Conservation (phyloP, 1,140 invertebrate genomes). For the Chironomus tepperi region DNA sequence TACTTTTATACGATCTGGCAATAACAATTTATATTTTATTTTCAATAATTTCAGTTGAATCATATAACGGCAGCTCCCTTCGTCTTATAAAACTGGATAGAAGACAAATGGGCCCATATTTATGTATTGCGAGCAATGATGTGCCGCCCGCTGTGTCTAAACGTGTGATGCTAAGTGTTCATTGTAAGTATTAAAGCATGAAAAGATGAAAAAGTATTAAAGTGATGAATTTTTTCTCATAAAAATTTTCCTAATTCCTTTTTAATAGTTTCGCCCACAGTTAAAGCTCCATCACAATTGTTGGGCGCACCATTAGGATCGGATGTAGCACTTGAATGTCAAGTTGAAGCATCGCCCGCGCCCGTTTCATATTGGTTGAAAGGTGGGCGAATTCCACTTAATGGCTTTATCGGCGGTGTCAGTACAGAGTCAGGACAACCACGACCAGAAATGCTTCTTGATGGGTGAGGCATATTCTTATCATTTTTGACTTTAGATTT, state of each 20-base stretch:
- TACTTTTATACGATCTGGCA: too few species aligned
- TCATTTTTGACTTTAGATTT: constrained; percentile 4
- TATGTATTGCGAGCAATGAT: constrained; percentile 82
- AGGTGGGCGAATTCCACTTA: constrained; percentile 46
- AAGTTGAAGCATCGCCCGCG: constrained; percentile 74
- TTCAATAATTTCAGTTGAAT: constrained; percentile 50
- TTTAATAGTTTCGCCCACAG: constrained; percentile 64
- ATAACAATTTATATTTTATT: constrained; percentile 22
- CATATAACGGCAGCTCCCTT: constrained; percentile 62
- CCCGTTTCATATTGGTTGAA: constrained; percentile 78
- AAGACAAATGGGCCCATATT: constrained; percentile 76
- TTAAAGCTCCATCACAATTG: constrained; percentile 73
- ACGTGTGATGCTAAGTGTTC: constrained; percentile 72
- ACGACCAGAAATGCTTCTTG: constrained; percentile 58
- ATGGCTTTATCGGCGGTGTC: constrained; percentile 29
- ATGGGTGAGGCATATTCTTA: constrained; percentile 51
- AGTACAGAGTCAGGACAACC: constrained; percentile 38
- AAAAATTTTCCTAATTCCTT: constrained; percentile 26
- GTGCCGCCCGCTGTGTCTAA: constrained; percentile 83
- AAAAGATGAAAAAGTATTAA: neutral
- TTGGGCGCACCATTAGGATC: constrained; percentile 70
- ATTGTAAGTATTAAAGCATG: constrained; percentile 58
- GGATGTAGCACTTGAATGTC: constrained; percentile 70
- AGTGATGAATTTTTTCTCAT: neutral
- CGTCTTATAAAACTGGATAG: constrained; percentile 66